Evolutionary conservation across 2,113 vertebrate genomes (phyloP), one percentile per base, ranked within the genome.

Genomic region (Scomber colias): DNA sequence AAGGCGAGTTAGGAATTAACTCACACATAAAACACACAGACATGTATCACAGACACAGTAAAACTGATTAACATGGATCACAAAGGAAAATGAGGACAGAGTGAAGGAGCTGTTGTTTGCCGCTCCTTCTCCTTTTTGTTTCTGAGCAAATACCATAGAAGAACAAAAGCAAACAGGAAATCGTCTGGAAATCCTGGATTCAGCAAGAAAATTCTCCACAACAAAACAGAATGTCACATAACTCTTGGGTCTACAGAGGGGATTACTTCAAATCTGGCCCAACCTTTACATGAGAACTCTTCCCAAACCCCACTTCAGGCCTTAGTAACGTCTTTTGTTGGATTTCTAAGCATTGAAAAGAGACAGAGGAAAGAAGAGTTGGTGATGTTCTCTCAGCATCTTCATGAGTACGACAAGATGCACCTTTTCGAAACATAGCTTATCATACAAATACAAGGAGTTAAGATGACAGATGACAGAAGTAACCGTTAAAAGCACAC

Each of bases 31-130:
- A 54, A 67, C 70, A 63, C 81, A 71, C 71, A 81, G 48, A 77
- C 81, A 55, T 0, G 13, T 69, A 83, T 80, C 71, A 89, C 73
- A 59, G 71, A 80, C 83, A 80, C 63, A 55, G 69, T 60, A 68
- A 89, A 79, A 92, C 57, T 17, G 60, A 88, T 89, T 88, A 85
- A 77, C 40, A 79, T 27, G 24, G 57, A 83, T 75, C 73, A 87
- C 76, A 82, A 84, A 78, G 61, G 30, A 71, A 79, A 88, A 85
- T 12, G 7, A 57, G 50, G 30, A 77, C 65, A 64, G 56, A 83
- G 11, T 66, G 31, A 83, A 71, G 53, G 40, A 51, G 40, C 48
- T 11, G 68, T 61, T 27, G 8, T 24, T 69, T 77, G 21, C 30
- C 27, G 60, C 40, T 69, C 60, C 11, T 49, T 74, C 24, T 19